Percentiles rank a stretch among this genome's conserved stretches.
These are phyloP conservation scores for Geotria australis DNA, from an alignment of 2,797 vertebrate species.

Conservation along the genomic window DNA sequence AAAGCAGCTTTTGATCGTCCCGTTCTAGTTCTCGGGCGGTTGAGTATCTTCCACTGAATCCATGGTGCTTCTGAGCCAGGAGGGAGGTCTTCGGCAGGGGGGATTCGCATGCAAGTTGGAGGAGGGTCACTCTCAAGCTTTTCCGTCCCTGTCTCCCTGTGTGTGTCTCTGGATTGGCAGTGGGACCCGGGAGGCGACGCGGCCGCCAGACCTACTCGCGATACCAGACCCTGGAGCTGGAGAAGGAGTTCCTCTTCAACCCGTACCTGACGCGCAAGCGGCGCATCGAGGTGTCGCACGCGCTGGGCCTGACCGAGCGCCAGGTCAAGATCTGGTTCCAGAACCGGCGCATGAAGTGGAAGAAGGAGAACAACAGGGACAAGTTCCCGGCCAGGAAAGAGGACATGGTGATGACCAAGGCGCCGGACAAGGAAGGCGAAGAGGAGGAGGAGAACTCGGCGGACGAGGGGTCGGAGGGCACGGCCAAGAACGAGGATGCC, in stretches of 20 bases:
- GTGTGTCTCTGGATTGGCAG: constrained; percentile 16
- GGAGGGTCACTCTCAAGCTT: too few species aligned
- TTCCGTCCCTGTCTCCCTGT: too few species aligned
- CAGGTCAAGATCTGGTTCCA: constrained; percentile 98
- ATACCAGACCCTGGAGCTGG: constrained; percentile 89
- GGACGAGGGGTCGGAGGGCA: neutral
- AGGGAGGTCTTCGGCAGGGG: too few species aligned
- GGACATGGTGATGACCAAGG: neutral
- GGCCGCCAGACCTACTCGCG: constrained; percentile 93
- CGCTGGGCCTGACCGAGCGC: constrained; percentile 72
- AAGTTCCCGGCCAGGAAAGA: constrained; percentile 87
- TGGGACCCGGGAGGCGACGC: constrained; percentile 85
- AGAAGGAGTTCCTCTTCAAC: constrained; percentile 95
- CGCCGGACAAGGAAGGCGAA: neutral
- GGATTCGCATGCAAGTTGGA: too few species aligned
- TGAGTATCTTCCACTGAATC: too few species aligned
- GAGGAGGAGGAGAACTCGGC: neutral
- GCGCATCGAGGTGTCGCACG: constrained; percentile 86
- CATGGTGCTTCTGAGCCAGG: too few species aligned
- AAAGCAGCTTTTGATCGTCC: too few species aligned
- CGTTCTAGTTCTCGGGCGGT: too few species aligned
- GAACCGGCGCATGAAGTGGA: constrained; percentile 95
- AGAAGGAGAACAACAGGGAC: constrained; percentile 99
- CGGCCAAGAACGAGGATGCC: neutral
- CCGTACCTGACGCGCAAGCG: constrained; percentile 86